phyloP scores from a whole-genome alignment of 2,113 vertebrate genomes.

The Ginglymostoma cirratum region DNA sequence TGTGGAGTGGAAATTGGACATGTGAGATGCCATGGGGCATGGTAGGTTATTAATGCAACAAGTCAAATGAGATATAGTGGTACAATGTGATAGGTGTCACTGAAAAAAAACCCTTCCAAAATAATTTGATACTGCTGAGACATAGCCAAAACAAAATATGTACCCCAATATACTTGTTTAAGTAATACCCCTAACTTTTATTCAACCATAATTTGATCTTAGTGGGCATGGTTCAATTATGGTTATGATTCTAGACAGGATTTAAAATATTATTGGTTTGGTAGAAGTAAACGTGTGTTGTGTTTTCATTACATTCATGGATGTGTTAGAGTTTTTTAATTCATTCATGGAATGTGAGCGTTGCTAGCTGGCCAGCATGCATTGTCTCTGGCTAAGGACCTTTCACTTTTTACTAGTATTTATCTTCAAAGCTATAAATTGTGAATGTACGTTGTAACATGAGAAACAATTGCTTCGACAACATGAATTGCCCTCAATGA shows the following conservation, averaged over 20 bases:
- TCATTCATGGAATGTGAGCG: no score
- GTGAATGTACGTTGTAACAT: background rate
- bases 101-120: no score
- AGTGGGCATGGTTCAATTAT: background rate
- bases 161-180: background rate
- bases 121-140: no score
- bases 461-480: background rate
- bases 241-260: background rate
- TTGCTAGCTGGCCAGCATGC: no score
- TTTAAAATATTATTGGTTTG: background rate
- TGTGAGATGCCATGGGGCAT: no score
- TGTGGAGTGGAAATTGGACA: no score
- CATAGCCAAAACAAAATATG: no score
- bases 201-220: background rate
- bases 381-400: background rate
- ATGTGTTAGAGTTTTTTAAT: background rate
- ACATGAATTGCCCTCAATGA: background rate
- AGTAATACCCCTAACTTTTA: background rate
- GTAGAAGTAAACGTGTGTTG: background rate
- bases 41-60: no score
- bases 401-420: background rate
- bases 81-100: no score
- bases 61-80: no score
- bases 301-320: background rate
- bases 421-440: background rate